A percentile compares a stretch with the other conserved stretches of the same genome.
Evolutionary conservation across 2,797 vertebrate genomes (phyloP).

Genomic region (Neosilurus mollespiculum): DNA sequence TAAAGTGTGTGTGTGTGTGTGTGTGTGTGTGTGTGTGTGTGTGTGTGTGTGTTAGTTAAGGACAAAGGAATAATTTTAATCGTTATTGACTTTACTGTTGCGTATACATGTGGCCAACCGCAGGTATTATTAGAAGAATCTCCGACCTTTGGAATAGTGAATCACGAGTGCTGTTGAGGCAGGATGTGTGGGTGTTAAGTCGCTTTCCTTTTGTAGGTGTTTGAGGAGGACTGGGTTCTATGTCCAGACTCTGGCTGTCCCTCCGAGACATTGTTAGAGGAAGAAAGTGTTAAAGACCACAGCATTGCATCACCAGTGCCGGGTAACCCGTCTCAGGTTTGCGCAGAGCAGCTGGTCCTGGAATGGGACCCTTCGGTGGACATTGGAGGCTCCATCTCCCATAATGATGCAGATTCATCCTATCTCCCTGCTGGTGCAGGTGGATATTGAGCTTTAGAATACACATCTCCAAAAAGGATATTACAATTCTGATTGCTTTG

Average conservation of each 20-base stretch:
- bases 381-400: slow-evolving; percentile 74
- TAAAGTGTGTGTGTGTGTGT: no score
- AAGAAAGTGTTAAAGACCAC: slow-evolving; percentile 56
- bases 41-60: background rate
- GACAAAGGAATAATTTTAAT: background rate
- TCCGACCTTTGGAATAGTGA: background rate
- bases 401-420: slow-evolving; percentile 68
- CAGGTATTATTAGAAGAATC: background rate
- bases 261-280: slow-evolving; percentile 67
- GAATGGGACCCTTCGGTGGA: slow-evolving; percentile 89
- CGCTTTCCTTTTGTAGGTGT: slow-evolving; percentile 66
- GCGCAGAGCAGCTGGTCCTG: slow-evolving; percentile 69
- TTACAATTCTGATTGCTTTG: background rate
- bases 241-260: slow-evolving; percentile 71
- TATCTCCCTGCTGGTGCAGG: slow-evolving; percentile 68
- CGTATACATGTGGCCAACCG: background rate
- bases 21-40: no score
- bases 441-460: slow-evolving; percentile 37
- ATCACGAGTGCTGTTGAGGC: background rate
- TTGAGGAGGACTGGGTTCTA: slow-evolving; percentile 73
- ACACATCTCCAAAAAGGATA: background rate
- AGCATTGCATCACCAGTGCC: slow-evolving; percentile 25
- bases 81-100: background rate
- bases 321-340: slow-evolving; percentile 36
- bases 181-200: background rate